Evolutionary conservation across 1,140 invertebrate species (phyloP).

Genomic region (Phymorhynchus buccinoides): DNA sequence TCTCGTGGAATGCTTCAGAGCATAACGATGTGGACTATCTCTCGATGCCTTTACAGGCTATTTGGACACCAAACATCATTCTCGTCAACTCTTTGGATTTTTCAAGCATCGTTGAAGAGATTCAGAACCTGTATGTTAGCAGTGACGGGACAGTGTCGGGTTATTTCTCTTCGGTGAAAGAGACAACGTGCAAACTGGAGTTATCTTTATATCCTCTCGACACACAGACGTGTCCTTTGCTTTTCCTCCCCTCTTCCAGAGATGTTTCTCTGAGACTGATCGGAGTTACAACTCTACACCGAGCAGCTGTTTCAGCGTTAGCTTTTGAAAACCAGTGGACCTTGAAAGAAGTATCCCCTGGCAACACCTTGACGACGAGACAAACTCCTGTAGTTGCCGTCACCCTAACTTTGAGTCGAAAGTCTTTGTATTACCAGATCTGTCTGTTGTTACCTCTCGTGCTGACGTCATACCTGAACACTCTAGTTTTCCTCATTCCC

Average conservation of each 20-base stretch:
- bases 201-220: constrained; percentile 47
- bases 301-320: neutral
- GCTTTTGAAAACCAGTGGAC: neutral
- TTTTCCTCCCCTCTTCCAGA: neutral
- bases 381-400: constrained; percentile 48
- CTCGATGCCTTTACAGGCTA: constrained; percentile 73
- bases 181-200: constrained; percentile 46
- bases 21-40: constrained; percentile 72
- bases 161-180: constrained; percentile 14
- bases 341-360: neutral
- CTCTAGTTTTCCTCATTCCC: constrained; percentile 49
- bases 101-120: constrained; percentile 18
- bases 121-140: neutral
- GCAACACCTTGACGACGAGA: neutral
- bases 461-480: constrained; percentile 44
- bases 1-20: constrained; percentile 74
- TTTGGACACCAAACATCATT: constrained; percentile 76
- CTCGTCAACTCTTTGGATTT: constrained; percentile 71
- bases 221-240: constrained; percentile 36
- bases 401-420: constrained; percentile 36
- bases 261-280: neutral
- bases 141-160: constrained; percentile 53
- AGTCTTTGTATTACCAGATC: constrained; percentile 41
- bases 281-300: neutral
- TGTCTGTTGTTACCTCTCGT: constrained; percentile 49